phyloP scores from a whole-genome alignment of 1,140 invertebrate species.

The Drosophila nigrodunni region DNA sequence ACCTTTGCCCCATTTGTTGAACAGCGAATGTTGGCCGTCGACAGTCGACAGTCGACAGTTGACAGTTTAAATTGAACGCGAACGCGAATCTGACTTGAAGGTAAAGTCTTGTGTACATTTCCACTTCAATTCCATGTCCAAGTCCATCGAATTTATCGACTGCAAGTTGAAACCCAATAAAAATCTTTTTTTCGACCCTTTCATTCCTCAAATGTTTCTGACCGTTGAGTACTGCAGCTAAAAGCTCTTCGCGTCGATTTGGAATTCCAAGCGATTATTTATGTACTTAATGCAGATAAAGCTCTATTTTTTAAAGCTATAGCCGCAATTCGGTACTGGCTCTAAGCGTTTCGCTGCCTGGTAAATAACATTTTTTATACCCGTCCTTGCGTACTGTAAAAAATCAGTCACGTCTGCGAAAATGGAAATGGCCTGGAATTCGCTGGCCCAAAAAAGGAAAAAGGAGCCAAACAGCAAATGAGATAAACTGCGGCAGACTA shows the following conservation, averaged over 20 bases:
- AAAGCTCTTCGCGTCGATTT: conserved; percentile 52
- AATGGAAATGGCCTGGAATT: conserved; percentile 71
- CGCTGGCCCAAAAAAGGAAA: conserved; percentile 44
- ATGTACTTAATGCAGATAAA: conserved; percentile 76
- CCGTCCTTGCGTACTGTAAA: conserved; percentile 32
- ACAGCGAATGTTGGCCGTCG: not conserved
- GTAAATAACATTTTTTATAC: conserved; percentile 70
- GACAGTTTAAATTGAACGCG: not conserved
- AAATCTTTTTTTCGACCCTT: not conserved
- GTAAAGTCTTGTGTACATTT: not conserved
- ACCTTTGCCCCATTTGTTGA: not conserved
- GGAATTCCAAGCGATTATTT: conserved; percentile 53
- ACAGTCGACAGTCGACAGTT: not conserved
- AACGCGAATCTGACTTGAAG: not conserved
- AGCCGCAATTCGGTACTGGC: not conserved
- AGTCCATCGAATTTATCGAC: conserved; percentile 31
- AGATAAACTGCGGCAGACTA: conserved; percentile 17
- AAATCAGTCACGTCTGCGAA: conserved; percentile 67
- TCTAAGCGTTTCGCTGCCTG: conserved; percentile 52
- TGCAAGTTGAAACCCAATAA: not conserved
- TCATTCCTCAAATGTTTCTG: not conserved
- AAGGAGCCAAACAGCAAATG: conserved; percentile 25
- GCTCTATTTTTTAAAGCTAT: conserved; percentile 55
- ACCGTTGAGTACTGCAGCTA: conserved; percentile 39
- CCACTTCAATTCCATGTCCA: not conserved